Percentiles rank a stretch among this genome's conserved stretches.
phyloP scores from a whole-genome alignment of 2,888 invertebrate genomes.

The Stenurella melanura region DNA sequence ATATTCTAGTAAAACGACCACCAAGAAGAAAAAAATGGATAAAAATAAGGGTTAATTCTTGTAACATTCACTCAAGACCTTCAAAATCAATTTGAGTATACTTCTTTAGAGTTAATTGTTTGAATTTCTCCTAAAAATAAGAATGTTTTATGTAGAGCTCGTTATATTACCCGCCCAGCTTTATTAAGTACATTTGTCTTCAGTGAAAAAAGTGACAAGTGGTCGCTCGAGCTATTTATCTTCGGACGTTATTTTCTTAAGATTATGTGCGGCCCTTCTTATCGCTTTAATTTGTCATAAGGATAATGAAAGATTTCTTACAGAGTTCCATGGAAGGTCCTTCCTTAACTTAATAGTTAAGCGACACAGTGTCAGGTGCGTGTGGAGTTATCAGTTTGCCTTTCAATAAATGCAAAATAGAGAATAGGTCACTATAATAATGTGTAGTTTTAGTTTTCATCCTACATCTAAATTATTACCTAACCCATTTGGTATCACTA shows the following conservation, averaged over 20 bases:
- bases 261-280: slow-evolving; percentile 15
- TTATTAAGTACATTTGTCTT: slow-evolving; percentile 22
- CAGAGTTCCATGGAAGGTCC: background rate
- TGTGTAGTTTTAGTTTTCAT: too few species aligned
- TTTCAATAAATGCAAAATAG: too few species aligned
- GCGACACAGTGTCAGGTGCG: too few species aligned
- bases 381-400: too few species aligned
- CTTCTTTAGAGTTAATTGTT: slow-evolving; percentile 3
- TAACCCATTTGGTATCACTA: too few species aligned
- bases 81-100: background rate
- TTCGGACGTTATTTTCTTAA: slow-evolving; percentile 14
- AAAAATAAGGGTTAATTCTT: too few species aligned
- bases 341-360: background rate
- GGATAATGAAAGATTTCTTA: slow-evolving; percentile 20
- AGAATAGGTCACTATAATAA: too few species aligned
- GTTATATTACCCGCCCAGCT: background rate
- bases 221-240: slow-evolving; percentile 12
- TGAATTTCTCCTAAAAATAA: background rate
- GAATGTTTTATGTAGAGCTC: background rate
- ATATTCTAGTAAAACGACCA: too few species aligned
- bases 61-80: background rate
- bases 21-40: too few species aligned
- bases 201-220: slow-evolving; percentile 24
- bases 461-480: too few species aligned
- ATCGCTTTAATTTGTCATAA: slow-evolving; percentile 30